phyloP scores from a whole-genome alignment of 2,113 vertebrate species.

The western clawed frog (Xenopus tropicalis) region UCB_Xtro_10.0 CM004445.2:47052501-47053000 shows the following conservation, averaged over 20 bases:
- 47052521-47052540: background rate
- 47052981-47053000: too few relatives aligned
- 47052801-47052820: background rate
- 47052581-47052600: background rate
- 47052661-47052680: conserved; percentile 27
- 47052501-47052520: background rate
- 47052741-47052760: conserved; percentile 7
- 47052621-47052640: background rate
- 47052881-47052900: too few relatives aligned
- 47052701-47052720: conserved; percentile 3
- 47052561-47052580: conserved; percentile 14
- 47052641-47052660: background rate
- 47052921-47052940: too few relatives aligned
- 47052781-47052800: background rate
- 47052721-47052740: conserved; percentile 33
- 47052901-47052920: too few relatives aligned
- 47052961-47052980: too few relatives aligned
- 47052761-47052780: background rate
- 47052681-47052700: background rate
- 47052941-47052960: too few relatives aligned
- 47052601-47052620: conserved; percentile 12
- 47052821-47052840: background rate
- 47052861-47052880: too few relatives aligned
- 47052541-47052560: background rate
- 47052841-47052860: too few relatives aligned